Conservation (phyloP, 2,113 vertebrate genomes). For the Girardinichthys multiradiatus region DNA sequence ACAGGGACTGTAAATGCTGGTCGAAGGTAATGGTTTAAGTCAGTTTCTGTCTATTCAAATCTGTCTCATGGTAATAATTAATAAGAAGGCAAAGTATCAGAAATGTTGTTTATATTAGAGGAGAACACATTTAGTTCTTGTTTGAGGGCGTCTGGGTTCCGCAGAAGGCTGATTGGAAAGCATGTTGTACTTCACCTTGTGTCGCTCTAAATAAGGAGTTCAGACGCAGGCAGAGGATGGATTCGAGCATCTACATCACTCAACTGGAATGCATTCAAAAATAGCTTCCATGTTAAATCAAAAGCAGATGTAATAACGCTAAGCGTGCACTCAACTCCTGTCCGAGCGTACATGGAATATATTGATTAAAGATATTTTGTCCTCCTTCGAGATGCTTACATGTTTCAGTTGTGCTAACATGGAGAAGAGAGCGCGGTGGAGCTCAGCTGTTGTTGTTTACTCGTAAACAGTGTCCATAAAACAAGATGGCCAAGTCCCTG, state of each 20-base stretch:
- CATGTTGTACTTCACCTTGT: slow-evolving; percentile 67
- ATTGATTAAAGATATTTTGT: not conserved
- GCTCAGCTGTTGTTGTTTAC: slow-evolving; percentile 58
- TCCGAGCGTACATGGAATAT: slow-evolving; percentile 20
- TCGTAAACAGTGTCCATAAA: slow-evolving; percentile 31
- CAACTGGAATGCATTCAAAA: slow-evolving; percentile 83
- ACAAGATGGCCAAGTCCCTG: slow-evolving; percentile 18
- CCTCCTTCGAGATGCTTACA: not conserved
- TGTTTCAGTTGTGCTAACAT: slow-evolving; percentile 5
- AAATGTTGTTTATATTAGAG: not conserved
- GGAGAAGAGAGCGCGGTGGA: not conserved
- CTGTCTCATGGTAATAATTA: not conserved
- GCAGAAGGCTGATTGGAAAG: slow-evolving; percentile 66
- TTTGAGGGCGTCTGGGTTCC: slow-evolving; percentile 50
- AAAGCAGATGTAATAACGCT: slow-evolving; percentile 66
- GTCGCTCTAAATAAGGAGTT: slow-evolving; percentile 83
- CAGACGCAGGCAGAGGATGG: slow-evolving; percentile 66
- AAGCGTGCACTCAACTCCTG: slow-evolving; percentile 8
- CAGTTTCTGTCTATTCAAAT: not conserved
- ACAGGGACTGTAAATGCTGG: not conserved
- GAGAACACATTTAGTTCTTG: slow-evolving; percentile 8
- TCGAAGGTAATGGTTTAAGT: not conserved
- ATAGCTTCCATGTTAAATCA: slow-evolving; percentile 82
- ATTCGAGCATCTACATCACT: slow-evolving; percentile 78
- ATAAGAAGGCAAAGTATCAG: not conserved